Percentiles rank a stretch among this genome's conserved stretches.
Evolutionary conservation across 2,888 invertebrate species (phyloP).

Genomic region (Lycia hirtaria): DNA sequence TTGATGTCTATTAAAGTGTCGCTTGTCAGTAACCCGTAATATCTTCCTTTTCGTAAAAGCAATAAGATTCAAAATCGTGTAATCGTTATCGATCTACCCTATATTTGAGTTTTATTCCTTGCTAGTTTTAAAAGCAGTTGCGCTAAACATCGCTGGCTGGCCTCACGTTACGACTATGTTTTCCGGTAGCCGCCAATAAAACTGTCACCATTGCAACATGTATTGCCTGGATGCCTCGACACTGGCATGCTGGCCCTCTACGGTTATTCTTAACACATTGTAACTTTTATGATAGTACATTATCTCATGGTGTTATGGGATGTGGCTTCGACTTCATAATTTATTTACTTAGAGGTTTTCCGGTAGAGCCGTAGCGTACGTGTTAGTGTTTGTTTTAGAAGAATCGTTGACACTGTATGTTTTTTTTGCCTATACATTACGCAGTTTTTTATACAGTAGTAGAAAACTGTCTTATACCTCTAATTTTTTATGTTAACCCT

Average conservation of each 20-base stretch:
- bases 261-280: conserved; percentile 45
- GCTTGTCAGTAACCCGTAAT: neutral
- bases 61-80: conserved; percentile 30
- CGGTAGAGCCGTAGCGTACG: conserved; percentile 50
- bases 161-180: conserved; percentile 52
- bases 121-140: conserved; percentile 54
- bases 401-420: too few relatives aligned
- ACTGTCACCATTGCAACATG: conserved; percentile 69
- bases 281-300: conserved; percentile 67
- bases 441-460: too few relatives aligned
- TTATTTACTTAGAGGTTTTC: conserved; percentile 74
- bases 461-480: too few relatives aligned
- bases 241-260: conserved; percentile 44
- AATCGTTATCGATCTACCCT: neutral
- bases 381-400: too few relatives aligned
- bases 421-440: neutral
- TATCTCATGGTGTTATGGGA: conserved; percentile 69
- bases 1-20: too few relatives aligned
- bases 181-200: conserved; percentile 67
- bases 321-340: conserved; percentile 65
- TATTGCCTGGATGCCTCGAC: conserved; percentile 56
- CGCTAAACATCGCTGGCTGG: conserved; percentile 36
- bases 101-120: conserved; percentile 42
- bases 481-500: too few relatives aligned
- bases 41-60: conserved; percentile 12